A percentile compares a stretch with the other conserved stretches of the same genome.
Evolutionary conservation across 2,797 vertebrate species (phyloP).

Genomic region (Oreochromis mossambicus): DNA sequence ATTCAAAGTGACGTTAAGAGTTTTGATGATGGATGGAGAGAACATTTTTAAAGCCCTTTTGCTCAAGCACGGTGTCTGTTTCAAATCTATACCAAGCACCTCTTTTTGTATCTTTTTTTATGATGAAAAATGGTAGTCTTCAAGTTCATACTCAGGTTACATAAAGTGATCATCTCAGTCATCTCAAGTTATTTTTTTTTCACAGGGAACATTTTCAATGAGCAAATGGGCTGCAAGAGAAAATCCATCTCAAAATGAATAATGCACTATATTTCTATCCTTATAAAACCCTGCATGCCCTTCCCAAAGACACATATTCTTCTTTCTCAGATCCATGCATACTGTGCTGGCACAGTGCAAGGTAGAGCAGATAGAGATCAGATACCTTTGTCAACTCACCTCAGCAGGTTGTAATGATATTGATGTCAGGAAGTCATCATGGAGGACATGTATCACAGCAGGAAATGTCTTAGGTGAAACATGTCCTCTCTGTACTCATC

Average conservation of each 20-base stretch:
- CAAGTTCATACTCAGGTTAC: neutral
- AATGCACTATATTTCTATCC: neutral
- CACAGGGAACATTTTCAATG: neutral
- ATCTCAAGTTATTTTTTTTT: neutral
- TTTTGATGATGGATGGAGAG: neutral
- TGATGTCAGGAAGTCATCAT: conserved; percentile 73
- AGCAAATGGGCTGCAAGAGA: conserved; percentile 2
- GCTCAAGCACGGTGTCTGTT: neutral
- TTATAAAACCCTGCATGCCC: conserved; percentile 32
- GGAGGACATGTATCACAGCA: conserved; percentile 72
- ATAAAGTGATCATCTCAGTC: neutral
- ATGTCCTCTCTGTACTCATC: conserved; percentile 71
- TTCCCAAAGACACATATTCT: conserved; percentile 19
- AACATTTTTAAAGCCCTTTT: neutral
- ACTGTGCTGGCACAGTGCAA: conserved; percentile 15
- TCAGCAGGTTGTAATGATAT: conserved; percentile 68
- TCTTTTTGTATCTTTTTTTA: neutral
- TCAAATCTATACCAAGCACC: neutral
- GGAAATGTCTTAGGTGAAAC: conserved; percentile 72
- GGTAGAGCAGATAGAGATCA: conserved; percentile 15
- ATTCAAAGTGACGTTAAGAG: neutral
- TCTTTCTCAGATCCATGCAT: neutral
- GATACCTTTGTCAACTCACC: conserved; percentile 64
- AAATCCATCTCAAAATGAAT: conserved; percentile 6
- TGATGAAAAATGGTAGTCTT: neutral